Conservation (phyloP, 2,797 vertebrate genomes). For the Cossypha niveicapilla region DNA sequence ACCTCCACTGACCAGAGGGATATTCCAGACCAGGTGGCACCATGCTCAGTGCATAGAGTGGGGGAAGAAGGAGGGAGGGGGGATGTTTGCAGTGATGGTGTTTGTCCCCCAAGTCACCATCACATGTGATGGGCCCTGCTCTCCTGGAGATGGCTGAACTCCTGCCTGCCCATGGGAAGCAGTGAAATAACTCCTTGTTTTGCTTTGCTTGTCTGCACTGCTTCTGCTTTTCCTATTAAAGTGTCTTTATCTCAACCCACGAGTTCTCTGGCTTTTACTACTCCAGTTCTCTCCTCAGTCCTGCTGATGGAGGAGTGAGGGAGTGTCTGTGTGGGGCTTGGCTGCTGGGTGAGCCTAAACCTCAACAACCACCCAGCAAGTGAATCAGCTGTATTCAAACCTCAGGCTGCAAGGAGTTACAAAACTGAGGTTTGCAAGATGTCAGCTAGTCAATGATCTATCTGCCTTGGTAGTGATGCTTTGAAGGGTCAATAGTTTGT, state of each 20-base stretch:
- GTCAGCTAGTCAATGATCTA: not conserved
- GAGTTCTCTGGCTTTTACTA: not conserved
- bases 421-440: not conserved
- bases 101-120: not conserved
- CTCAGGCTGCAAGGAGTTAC: not conserved
- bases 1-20: not conserved
- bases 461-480: not conserved
- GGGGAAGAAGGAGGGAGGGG: not conserved
- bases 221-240: not conserved
- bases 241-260: not conserved
- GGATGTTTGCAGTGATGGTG: too few species aligned
- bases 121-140: not conserved
- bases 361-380: not conserved
- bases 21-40: too few species aligned
- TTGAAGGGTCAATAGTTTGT: not conserved
- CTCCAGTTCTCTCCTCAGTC: not conserved
- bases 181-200: not conserved
- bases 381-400: not conserved
- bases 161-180: not conserved
- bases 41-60: not conserved
- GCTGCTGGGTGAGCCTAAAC: not conserved
- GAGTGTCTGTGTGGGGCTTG: accelerated
- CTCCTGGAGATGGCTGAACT: not conserved
- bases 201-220: not conserved
- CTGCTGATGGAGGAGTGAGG: not conserved